A percentile compares a stretch with the other conserved stretches of the same genome.
Conservation (phyloP, 2,113 vertebrate species). For the Crotalus tigris region DNA sequence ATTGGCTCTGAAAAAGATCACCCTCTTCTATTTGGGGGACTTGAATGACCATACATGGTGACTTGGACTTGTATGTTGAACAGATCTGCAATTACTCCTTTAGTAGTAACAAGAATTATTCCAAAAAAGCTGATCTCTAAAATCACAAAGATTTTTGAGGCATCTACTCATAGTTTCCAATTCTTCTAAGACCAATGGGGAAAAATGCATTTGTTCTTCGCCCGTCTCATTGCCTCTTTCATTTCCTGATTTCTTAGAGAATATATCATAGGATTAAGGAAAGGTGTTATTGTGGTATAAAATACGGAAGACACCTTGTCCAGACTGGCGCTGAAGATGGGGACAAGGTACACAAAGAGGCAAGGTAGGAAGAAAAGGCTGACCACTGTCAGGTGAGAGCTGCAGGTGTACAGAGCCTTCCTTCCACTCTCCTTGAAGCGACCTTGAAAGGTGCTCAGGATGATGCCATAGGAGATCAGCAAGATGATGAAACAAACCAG, state of each 20-base stretch:
- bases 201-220: not conserved
- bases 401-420: conserved; percentile 58
- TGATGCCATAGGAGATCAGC: conserved; percentile 50
- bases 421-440: conserved; percentile 6
- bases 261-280: conserved; percentile 64
- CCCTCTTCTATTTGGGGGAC: not conserved
- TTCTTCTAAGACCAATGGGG: too few relatives aligned
- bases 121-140: not conserved
- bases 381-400: conserved; percentile 55
- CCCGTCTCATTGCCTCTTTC: conserved; percentile 25
- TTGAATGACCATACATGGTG: not conserved
- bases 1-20: not conserved
- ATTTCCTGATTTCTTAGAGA: conserved; percentile 60
- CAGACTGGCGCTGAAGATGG: conserved; percentile 44
- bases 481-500: conserved; percentile 55
- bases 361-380: conserved; percentile 61
- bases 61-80: not conserved
- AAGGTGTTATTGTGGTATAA: conserved; percentile 55
- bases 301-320: conserved; percentile 55
- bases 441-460: conserved; percentile 44
- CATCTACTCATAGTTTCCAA: not conserved
- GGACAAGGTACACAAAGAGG: conserved; percentile 58
- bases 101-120: not conserved
- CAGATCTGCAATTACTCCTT: not conserved
- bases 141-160: not conserved